phyloP scores from a whole-genome alignment of 2,888 invertebrate genomes.

The Corbicula japonica region DNA sequence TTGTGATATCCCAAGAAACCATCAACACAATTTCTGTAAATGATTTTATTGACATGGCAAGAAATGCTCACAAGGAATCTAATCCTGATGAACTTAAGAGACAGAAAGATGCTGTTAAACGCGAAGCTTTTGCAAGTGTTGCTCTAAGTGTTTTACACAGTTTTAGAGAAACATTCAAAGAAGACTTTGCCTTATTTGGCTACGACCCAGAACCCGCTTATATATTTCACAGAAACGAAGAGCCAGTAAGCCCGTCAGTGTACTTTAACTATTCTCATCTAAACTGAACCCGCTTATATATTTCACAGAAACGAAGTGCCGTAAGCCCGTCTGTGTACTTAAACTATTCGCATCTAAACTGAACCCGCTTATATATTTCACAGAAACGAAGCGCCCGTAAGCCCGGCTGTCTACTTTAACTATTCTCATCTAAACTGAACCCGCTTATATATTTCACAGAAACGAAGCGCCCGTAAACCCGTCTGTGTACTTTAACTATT shows the following conservation, averaged over 20 bases:
- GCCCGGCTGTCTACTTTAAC: constrained; percentile 21
- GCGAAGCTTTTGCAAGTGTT: constrained; percentile 53
- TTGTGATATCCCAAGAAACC: constrained; percentile 17
- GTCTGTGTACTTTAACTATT: constrained; percentile 18
- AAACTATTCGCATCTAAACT: constrained; percentile 20
- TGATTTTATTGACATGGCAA: constrained; percentile 48
- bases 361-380: constrained; percentile 23
- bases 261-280: too few relatives aligned
- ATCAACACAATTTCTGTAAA: constrained; percentile 26
- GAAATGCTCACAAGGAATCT: constrained; percentile 39
- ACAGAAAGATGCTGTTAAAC: constrained; percentile 42
- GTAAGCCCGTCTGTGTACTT: constrained; percentile 11
- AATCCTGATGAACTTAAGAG: constrained; percentile 27
- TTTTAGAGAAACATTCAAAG: constrained; percentile 44
- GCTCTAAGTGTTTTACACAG: constrained; percentile 39
- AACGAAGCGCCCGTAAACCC: constrained; percentile 1
- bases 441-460: constrained; percentile 28
- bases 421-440: constrained; percentile 20
- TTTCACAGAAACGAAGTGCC: constrained; percentile 11
- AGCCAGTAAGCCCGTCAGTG: not conserved
- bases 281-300: constrained; percentile 10
- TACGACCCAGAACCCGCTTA: constrained; percentile 46
- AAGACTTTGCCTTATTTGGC: constrained; percentile 55
- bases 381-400: not conserved
- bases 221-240: too few relatives aligned